A percentile compares a stretch with the other conserved stretches of the same genome.
Conservation (phyloP, 2,113 vertebrate species). For the Motacilla alba region DNA sequence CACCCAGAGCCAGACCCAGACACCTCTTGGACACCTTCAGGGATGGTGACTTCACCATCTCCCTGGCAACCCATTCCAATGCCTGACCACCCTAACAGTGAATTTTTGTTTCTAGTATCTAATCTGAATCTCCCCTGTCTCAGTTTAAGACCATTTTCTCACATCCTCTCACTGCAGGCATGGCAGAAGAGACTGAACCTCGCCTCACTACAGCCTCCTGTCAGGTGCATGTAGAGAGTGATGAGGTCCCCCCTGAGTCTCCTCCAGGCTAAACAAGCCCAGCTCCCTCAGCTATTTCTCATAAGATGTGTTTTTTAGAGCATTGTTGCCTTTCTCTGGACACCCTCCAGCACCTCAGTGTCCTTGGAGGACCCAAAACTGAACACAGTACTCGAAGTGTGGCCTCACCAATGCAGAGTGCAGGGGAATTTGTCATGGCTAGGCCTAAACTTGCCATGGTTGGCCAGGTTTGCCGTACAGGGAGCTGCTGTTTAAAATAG, state of each 20-base stretch:
- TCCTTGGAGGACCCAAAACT: neutral
- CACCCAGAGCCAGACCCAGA: neutral
- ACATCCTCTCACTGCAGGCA: neutral
- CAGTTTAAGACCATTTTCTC: neutral
- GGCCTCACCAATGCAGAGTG: neutral
- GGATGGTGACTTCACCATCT: too few species aligned
- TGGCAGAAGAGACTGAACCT: neutral
- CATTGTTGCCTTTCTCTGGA: neutral
- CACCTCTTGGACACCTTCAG: neutral
- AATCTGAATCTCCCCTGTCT: neutral
- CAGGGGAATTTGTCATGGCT: neutral
- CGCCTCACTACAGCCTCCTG: neutral
- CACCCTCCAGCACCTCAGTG: neutral
- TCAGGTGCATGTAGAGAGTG: neutral
- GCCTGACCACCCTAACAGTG: neutral
- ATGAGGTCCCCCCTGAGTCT: neutral
- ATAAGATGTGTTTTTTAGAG: neutral
- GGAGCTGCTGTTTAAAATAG: neutral
- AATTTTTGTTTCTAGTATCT: neutral
- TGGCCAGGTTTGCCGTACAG: neutral
- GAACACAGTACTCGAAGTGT: fast-evolving
- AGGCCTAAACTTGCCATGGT: neutral
- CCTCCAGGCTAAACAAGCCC: neutral
- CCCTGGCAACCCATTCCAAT: neutral
- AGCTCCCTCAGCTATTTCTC: neutral